phyloP scores from a whole-genome alignment of 2,797 vertebrate genomes.

The Sylvia borin region DNA sequence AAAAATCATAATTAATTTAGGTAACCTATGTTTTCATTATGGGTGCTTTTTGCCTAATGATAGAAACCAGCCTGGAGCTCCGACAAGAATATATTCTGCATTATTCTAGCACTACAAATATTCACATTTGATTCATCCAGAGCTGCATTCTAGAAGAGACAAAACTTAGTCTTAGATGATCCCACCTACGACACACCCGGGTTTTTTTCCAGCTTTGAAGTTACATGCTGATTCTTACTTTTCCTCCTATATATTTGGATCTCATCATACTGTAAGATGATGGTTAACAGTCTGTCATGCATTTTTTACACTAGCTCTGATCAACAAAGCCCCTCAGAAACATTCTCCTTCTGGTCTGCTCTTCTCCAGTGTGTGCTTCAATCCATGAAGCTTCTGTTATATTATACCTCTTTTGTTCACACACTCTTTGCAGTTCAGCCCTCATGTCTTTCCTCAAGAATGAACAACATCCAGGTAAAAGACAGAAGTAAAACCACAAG shows the following conservation, averaged over 20 bases:
- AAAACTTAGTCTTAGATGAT: not conserved
- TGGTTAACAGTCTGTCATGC: not conserved
- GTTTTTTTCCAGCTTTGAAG: not conserved
- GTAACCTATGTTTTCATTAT: not conserved
- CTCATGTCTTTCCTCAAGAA: not conserved
- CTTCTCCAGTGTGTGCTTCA: not conserved
- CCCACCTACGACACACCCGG: not conserved
- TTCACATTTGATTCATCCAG: not conserved
- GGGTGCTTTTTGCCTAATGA: not conserved
- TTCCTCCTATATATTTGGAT: not conserved
- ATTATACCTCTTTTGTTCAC: not conserved
- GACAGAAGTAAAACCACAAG: not conserved
- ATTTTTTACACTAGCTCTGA: not conserved
- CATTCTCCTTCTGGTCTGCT: not conserved
- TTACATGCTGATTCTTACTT: not conserved
- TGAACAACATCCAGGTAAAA: not conserved
- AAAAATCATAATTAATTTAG: not conserved
- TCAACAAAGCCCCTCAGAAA: not conserved
- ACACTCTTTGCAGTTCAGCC: not conserved
- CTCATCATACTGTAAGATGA: not conserved
- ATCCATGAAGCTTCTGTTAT: not conserved
- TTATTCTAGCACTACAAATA: not conserved
- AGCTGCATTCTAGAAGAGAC: not conserved
- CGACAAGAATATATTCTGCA: not conserved
- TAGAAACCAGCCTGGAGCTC: not conserved